These are phyloP conservation scores for Leuciscus waleckii DNA, from an alignment of 2,797 vertebrate genomes.

Conservation along the genomic window DNA sequence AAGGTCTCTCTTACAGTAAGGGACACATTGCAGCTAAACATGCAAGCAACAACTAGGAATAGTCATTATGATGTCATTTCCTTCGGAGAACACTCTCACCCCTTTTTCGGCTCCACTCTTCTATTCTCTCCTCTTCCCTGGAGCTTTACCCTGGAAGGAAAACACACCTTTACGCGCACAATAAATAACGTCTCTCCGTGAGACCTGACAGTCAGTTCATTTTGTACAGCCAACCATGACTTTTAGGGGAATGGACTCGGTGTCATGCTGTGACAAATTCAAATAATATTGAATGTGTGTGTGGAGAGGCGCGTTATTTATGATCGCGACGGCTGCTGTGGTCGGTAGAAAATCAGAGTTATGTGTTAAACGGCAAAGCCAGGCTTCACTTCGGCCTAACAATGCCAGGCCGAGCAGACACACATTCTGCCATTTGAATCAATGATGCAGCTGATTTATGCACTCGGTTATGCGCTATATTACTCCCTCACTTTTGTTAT, in stretches of 20 bases:
- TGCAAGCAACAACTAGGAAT: not conserved
- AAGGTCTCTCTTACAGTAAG: slow-evolving; percentile 21
- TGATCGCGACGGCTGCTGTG: not conserved
- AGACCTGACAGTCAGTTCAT: slow-evolving; percentile 39
- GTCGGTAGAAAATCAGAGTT: slow-evolving; percentile 9
- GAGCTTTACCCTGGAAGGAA: slow-evolving; percentile 10
- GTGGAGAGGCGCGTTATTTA: not conserved
- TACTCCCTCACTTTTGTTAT: slow-evolving; percentile 42
- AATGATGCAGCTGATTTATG: slow-evolving; percentile 53
- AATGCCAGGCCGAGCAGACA: slow-evolving; percentile 10
- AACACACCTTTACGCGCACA: not conserved
- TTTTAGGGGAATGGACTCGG: slow-evolving; percentile 34
- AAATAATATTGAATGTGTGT: slow-evolving; percentile 40
- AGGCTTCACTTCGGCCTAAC: not conserved
- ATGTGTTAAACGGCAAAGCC: slow-evolving; percentile 1
- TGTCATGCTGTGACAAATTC: slow-evolving; percentile 31
- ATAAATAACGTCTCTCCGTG: slow-evolving; percentile 22
- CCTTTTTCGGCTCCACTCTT: slow-evolving; percentile 2
- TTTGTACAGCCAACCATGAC: slow-evolving; percentile 40
- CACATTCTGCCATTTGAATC: slow-evolving; percentile 28
- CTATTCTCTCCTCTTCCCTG: not conserved
- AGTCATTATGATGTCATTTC: not conserved
- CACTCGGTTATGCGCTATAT: slow-evolving; percentile 49
- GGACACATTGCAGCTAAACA: slow-evolving; percentile 22
- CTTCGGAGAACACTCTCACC: slow-evolving; percentile 12